phyloP scores from a whole-genome alignment of 2,888 invertebrate genomes.

The Chaitophorus viminalis region DNA sequence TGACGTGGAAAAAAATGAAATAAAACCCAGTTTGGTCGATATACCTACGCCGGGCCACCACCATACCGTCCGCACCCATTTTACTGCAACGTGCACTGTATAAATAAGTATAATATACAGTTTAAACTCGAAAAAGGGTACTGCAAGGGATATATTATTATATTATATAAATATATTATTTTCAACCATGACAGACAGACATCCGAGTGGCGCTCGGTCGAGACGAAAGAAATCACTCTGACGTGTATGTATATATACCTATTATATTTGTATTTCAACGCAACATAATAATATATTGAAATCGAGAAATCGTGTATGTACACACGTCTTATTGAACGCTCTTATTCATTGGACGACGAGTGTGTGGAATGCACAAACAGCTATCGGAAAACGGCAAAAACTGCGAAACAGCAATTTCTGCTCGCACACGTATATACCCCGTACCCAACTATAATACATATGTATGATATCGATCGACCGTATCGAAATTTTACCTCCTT shows the following conservation, averaged over 20 bases:
- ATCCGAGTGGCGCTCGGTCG: not conserved
- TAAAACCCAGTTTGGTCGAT: conserved; percentile 32
- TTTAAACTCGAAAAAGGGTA: not conserved
- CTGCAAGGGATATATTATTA: not conserved
- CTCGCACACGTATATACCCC: too few species aligned
- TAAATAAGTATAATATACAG: not conserved
- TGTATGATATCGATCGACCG: not conserved
- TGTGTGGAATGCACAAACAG: not conserved
- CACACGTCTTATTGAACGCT: not conserved
- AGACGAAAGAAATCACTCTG: not conserved
- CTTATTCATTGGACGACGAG: not conserved
- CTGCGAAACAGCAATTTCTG: not conserved
- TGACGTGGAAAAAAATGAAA: not conserved
- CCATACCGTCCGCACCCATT: not conserved
- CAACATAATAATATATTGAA: not conserved
- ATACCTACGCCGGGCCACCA: not conserved
- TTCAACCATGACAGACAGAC: not conserved
- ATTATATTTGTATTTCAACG: too few species aligned
- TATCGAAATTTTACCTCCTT: not conserved
- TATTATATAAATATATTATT: not conserved
- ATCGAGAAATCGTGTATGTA: not conserved
- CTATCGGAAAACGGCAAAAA: not conserved
- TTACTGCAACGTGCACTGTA: not conserved
- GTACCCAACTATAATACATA: too few species aligned
- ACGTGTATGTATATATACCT: too few species aligned